Evolutionary conservation across 2,797 vertebrate species (phyloP).

Genomic region (Anguilla marmorata): DNA sequence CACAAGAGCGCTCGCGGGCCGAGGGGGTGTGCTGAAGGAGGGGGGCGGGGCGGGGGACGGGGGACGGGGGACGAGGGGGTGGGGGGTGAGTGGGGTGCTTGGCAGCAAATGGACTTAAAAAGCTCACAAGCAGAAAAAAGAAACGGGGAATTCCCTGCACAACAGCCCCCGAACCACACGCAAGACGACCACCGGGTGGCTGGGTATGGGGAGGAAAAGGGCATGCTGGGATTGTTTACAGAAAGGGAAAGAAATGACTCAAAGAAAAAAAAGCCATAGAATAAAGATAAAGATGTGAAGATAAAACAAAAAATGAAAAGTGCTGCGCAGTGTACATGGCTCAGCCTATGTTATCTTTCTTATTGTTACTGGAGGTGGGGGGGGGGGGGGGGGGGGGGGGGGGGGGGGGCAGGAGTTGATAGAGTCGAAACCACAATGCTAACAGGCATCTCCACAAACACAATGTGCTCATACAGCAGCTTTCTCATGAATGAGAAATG

Average conservation of each 20-base stretch:
- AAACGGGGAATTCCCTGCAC: conserved; percentile 11
- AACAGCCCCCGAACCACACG: conserved; percentile 29
- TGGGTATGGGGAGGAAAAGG: conserved; percentile 29
- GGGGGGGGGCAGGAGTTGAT: background rate
- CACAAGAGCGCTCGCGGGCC: conserved; percentile 90
- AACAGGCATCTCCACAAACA: conserved; percentile 8
- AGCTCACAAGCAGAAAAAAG: conserved; percentile 50
- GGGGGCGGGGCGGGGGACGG: conserved; percentile 66
- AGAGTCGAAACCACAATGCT: conserved; percentile 12
- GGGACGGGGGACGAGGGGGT: background rate
- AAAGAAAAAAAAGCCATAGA: conserved; percentile 22
- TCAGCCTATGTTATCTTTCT: conserved; percentile 23
- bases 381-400: background rate
- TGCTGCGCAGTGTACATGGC: conserved; percentile 38
- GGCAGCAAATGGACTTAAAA: conserved; percentile 54
- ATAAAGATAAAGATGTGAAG: conserved; percentile 4
- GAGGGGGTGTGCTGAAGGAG: conserved; percentile 75
- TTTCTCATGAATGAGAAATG: background rate
- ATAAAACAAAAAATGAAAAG: conserved; percentile 34
- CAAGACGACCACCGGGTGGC: conserved; percentile 21
- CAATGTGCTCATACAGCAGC: background rate
- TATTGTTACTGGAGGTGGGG: background rate
- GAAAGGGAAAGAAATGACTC: conserved; percentile 18
- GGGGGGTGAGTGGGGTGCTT: conserved; percentile 31
- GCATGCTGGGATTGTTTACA: conserved; percentile 29